A percentile compares a stretch with the other conserved stretches of the same genome.
These are phyloP conservation scores for Encarsia formosa DNA, from an alignment of 2,888 invertebrate species.

Conservation along the genomic window DNA sequence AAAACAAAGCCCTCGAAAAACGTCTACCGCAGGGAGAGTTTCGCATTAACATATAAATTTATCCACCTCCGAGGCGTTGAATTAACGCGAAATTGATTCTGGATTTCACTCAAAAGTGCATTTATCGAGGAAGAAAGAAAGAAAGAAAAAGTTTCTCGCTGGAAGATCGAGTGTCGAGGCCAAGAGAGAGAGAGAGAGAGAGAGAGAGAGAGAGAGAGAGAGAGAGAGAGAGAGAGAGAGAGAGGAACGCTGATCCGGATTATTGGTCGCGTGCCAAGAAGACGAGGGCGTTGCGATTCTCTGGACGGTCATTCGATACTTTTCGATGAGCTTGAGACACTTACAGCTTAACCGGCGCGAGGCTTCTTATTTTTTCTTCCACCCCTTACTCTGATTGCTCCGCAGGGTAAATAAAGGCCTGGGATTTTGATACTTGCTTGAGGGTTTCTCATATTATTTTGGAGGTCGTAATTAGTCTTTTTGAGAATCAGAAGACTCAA, in stretches of 20 bases:
- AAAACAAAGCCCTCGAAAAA: too few species aligned
- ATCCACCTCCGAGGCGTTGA: too few species aligned
- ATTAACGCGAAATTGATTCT: conserved; percentile 1
- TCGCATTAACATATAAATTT: too few species aligned
- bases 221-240: conserved; percentile 20
- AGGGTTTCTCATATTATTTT: too few species aligned
- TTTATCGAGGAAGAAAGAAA: neutral
- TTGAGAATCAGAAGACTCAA: too few species aligned
- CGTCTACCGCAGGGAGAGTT: too few species aligned
- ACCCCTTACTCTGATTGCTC: too few species aligned
- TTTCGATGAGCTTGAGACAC: neutral
- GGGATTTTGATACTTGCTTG: too few species aligned
- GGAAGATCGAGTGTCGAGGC: conserved; percentile 10
- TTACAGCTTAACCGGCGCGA: neutral
- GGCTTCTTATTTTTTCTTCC: neutral
- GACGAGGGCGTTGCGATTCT: neutral
- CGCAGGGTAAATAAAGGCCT: too few species aligned
- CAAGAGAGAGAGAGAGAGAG: conserved; percentile 8
- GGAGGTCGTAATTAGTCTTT: too few species aligned
- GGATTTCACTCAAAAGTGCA: conserved; percentile 13
- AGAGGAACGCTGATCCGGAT: conserved; percentile 26
- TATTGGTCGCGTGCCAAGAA: conserved; percentile 25
- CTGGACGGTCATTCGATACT: neutral
- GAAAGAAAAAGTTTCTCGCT: neutral
- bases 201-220: conserved; percentile 4